Evolutionary conservation across 92 coral and sea anemone genomes (phyloP), one percentile per base, ranked within the genome.

Genomic region (Porites rus): DNA sequence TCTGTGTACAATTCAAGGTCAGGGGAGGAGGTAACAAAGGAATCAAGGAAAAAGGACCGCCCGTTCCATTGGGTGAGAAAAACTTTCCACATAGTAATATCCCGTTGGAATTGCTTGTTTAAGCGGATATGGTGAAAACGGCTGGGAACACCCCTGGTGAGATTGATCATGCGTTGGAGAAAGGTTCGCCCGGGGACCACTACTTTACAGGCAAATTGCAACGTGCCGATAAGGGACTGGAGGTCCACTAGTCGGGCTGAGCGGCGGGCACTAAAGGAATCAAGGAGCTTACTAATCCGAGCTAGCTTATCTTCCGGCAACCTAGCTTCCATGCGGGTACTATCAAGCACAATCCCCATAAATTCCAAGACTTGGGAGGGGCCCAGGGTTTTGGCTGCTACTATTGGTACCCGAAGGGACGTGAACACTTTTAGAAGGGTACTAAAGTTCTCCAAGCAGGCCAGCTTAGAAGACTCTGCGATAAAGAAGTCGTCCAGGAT

Each of bases 381-480:
- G 0, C 76, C 76, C 58, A 72, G 59, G 76, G 76, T 72, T 18
- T 72, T 72, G 21, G 76, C 18, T 11, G 76, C 24, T 6, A 72
- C 60, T 2, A 17, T 18, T 0, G 76, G 76, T 9, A 14, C 76
- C 72, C 17, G 73, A 1, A 92, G 70, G 38, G 65, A 88, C 68
- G 50, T 56, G 24, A 92, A 89, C 4, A 91, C 31, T 20, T 79
- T 19, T 10, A 92, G 79, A 86, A 82, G 61, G 82, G 59, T 88
- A 18, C 86, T 79, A 13, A 89, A 72, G 65, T 89, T 92, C 79
- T 72, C 84, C 10, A 72, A 78, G 66, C 87, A 92, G 5, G 5
- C 14, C 4, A 67, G 3, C 13, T 67, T 67, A 67, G 28, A 6
- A 20, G 8, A 6, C 28, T 67, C 72, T 18, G 72, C 72, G 8